A percentile compares a stretch with the other conserved stretches of the same genome.
phyloP scores from a whole-genome alignment of 2,888 invertebrate genomes.

The Caenorhabditis panamensis region DNA sequence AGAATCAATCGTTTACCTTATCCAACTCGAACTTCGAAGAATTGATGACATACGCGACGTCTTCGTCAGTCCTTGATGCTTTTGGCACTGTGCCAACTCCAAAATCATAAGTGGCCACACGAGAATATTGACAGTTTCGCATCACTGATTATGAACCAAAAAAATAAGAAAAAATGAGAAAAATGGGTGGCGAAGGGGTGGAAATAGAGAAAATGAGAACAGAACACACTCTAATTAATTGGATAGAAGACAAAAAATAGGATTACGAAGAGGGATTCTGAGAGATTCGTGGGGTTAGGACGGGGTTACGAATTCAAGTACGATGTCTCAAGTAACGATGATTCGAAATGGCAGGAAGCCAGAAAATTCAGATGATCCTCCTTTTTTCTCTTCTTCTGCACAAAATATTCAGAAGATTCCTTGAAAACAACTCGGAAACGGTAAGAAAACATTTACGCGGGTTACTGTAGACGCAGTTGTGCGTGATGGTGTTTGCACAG shows the following conservation, averaged over 20 bases:
- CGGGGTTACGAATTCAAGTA: too few species aligned
- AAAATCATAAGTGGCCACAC: constrained; percentile 46
- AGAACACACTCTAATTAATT: constrained; percentile 48
- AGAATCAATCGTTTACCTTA: neutral
- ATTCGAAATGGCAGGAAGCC: too few species aligned
- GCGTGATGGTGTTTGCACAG: too few species aligned
- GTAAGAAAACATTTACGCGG: too few species aligned
- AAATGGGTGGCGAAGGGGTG: neutral
- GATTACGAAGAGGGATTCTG: neutral
- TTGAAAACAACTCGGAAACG: too few species aligned
- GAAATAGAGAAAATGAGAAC: neutral
- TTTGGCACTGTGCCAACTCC: neutral
- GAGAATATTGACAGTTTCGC: constrained; percentile 46
- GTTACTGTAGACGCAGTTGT: too few species aligned
- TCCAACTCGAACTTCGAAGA: neutral
- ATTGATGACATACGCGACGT: neutral
- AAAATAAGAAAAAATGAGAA: neutral
- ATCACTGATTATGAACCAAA: constrained; percentile 5
- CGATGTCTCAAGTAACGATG: too few species aligned
- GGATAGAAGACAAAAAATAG: constrained; percentile 13
- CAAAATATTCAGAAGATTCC: too few species aligned
- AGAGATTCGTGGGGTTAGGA: constrained; percentile 6
- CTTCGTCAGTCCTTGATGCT: neutral
- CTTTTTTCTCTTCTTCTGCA: too few species aligned
- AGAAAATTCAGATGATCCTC: too few species aligned